Evolutionary conservation across 2,888 invertebrate species (phyloP).

Genomic region (Pachymerium ferrugineum): DNA sequence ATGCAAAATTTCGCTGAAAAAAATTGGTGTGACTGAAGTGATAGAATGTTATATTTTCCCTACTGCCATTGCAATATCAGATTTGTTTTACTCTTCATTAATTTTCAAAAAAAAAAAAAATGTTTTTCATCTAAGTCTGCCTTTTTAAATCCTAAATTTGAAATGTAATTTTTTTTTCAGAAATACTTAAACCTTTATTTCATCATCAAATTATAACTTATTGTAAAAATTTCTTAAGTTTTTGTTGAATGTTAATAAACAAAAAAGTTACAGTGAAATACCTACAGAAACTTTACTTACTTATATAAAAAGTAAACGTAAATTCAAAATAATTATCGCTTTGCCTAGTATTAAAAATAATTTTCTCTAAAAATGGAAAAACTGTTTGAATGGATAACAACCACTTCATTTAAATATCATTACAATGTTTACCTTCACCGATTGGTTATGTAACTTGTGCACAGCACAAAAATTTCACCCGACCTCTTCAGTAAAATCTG

Average conservation of each 20-base stretch:
- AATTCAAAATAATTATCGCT: no score
- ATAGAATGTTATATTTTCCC: neutral
- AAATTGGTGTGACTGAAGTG: neutral
- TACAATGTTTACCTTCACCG: no score
- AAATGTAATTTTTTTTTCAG: neutral
- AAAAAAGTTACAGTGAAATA: neutral
- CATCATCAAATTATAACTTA: neutral
- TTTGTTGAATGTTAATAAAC: conserved; percentile 5
- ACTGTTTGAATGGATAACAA: neutral
- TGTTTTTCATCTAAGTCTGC: no score
- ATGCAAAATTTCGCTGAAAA: neutral
- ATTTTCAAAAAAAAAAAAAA: neutral
- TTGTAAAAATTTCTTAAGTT: conserved; percentile 7
- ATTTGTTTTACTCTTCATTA: neutral
- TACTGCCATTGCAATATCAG: neutral
- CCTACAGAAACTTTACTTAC: neutral
- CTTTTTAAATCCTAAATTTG: neutral
- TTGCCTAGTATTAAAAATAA: no score
- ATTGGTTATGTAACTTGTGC: neutral
- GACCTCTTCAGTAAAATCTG: neutral
- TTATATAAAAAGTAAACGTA: neutral
- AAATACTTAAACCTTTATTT: conserved; percentile 3
- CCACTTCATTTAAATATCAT: no score
- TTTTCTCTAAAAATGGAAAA: neutral
- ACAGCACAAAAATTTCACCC: neutral